Evolutionary conservation across 1,140 invertebrate species (phyloP).

Genomic region (Phymorhynchus buccinoides): DNA sequence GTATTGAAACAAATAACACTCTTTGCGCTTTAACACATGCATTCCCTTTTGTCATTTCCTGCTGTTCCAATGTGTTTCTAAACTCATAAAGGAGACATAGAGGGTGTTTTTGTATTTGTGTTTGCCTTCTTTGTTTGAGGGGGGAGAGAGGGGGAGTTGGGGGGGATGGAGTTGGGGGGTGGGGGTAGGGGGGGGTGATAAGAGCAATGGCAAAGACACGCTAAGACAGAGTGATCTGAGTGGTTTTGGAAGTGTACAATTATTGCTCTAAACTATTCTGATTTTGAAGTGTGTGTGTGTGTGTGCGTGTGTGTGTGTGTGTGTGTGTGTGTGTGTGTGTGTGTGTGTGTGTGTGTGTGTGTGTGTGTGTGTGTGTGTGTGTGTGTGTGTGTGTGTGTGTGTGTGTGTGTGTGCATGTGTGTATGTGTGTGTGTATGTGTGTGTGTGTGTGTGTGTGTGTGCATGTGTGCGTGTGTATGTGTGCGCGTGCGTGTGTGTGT

Average conservation of each 20-base stretch:
- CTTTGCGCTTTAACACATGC: no score
- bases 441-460: background rate
- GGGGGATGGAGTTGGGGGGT: no score
- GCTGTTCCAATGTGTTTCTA: no score
- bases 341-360: conserved; percentile 3
- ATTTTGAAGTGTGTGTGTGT: background rate
- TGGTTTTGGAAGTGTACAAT: background rate
- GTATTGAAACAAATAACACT: no score
- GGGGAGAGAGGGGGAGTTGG: no score
- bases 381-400: background rate
- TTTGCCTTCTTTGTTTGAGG: no score
- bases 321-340: conserved; percentile 3
- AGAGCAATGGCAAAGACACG: no score
- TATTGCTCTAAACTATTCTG: background rate
- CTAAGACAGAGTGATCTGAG: background rate
- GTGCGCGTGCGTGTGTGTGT: background rate
- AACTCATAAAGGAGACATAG: no score
- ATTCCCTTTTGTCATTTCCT: no score
- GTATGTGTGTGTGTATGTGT: background rate
- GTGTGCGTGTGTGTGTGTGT: background rate
- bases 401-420: background rate
- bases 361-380: conserved; percentile 3
- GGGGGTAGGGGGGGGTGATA: no score
- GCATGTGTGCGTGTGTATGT: background rate
- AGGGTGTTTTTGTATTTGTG: no score